Evolutionary conservation across 2,888 invertebrate genomes (phyloP).

Genomic region (Pelosia muscerda): DNA sequence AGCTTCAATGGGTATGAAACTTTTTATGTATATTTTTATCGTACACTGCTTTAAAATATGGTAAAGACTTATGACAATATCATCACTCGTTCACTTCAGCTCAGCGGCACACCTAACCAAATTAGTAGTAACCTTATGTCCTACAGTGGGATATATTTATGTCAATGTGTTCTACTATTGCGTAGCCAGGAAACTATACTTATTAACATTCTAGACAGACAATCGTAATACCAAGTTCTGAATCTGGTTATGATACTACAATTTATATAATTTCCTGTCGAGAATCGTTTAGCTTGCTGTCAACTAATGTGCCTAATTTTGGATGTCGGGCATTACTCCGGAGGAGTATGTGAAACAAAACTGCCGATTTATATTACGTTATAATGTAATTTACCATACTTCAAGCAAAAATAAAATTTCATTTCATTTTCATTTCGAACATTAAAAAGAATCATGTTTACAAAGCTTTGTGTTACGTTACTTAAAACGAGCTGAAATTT

Average conservation of each 20-base stretch:
- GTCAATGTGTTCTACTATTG: slow-evolving; percentile 32
- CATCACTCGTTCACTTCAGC: neutral
- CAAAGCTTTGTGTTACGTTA: slow-evolving; percentile 23
- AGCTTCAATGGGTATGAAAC: neutral
- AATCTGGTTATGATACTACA: slow-evolving; percentile 30
- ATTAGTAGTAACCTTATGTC: slow-evolving; percentile 28
- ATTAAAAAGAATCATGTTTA: slow-evolving; percentile 22
- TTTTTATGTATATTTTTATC: too few species aligned
- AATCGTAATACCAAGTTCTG: slow-evolving; percentile 21
- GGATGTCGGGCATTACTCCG: too few species aligned
- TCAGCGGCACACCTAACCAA: slow-evolving; percentile 16
- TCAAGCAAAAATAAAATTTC: too few species aligned
- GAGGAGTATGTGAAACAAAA: too few species aligned
- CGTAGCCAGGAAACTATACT: slow-evolving; percentile 35
- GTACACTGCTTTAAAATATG: too few species aligned
- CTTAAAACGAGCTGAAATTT: slow-evolving; percentile 12
- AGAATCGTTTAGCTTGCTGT: too few species aligned
- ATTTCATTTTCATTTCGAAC: too few species aligned
- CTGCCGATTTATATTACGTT: too few species aligned
- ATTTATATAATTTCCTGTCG: slow-evolving; percentile 27
- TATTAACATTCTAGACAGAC: slow-evolving; percentile 39
- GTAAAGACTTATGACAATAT: slow-evolving; percentile 22
- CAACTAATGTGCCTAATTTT: too few species aligned
- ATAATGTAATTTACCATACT: too few species aligned
- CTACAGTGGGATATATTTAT: slow-evolving; percentile 38